Evolutionary conservation across 2,113 vertebrate genomes (phyloP), one percentile per base, ranked within the genome.

Genomic region (Hydrolagus affinis): DNA sequence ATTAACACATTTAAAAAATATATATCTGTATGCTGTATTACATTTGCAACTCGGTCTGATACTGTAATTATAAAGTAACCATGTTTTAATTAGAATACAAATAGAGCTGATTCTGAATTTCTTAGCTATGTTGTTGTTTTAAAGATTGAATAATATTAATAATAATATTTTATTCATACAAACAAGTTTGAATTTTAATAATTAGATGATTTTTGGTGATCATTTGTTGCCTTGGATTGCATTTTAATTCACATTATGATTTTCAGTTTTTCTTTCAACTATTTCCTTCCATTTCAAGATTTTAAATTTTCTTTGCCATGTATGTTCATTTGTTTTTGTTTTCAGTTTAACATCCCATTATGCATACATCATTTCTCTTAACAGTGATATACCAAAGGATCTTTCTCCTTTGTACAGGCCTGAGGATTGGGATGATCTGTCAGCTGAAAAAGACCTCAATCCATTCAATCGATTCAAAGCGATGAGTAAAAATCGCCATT

Each of bases 401-500:
- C 96, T 99, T 94, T 98, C 97, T 96, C 98, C 98, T 94, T 94
- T 99, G 93, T 99, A 99, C 96, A 99, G 98, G 98, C 98, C 98
- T 70, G 95, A 96, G 88, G 96, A 98, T 90, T 99, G 97, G 98
- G 98, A 97, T 91, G 96, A 98, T 89, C 94, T 98, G 30, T 96
- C 97, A 0, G 98, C 96, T 15, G 97, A 98, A 88, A 95, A 90
- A 30, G 97, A 98, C 86, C 93, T 97, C 80, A 98, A 98, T 91
- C 98, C 96, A 44, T 99, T 99, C 90, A 98, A 96, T 89, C 97
- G 98, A 87, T 99, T 97, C 85, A 95, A 99, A 88, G 93, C 94
- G 28, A 91, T 95, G 8, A 93, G 88, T 85, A 94, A 91, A 86
- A 96, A 93, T 88, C 92, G 90, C 15, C 94, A 95, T 87, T 93